phyloP scores from a whole-genome alignment of 1,140 invertebrate species.

The Drosophila kanapiae region DNA sequence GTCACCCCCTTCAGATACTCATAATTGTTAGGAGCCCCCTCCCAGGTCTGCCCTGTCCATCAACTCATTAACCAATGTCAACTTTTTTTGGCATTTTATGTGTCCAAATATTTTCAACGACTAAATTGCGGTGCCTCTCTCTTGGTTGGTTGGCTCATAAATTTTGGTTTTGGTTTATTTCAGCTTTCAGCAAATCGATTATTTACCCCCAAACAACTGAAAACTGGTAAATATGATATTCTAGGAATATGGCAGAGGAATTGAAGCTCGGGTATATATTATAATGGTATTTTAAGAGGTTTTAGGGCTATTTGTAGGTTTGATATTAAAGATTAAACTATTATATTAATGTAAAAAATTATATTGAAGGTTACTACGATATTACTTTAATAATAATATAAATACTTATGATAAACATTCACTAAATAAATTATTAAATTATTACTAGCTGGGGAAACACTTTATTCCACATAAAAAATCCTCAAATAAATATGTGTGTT shows the following conservation, averaged over 20 bases:
- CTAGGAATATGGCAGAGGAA: slow-evolving; percentile 14
- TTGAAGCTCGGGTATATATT: not conserved
- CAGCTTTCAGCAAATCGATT: slow-evolving; percentile 61
- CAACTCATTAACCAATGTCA: slow-evolving; percentile 50
- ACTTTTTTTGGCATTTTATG: slow-evolving; percentile 45
- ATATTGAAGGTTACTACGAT: too few relatives aligned
- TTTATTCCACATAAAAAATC: too few relatives aligned
- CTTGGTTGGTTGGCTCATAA: slow-evolving; percentile 39
- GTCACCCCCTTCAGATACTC: slow-evolving; percentile 17
- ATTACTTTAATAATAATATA: too few relatives aligned
- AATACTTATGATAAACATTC: too few relatives aligned
- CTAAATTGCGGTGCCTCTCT: slow-evolving; percentile 10
- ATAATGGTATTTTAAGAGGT: not conserved
- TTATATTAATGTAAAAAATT: too few relatives aligned
- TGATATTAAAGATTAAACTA: not conserved
- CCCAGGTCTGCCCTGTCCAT: slow-evolving; percentile 9
- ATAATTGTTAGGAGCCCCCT: slow-evolving; percentile 29
- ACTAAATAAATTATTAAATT: too few relatives aligned
- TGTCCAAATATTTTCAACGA: slow-evolving; percentile 45
- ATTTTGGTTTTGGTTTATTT: slow-evolving; percentile 46
- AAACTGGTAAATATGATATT: slow-evolving; percentile 22
- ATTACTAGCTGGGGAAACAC: too few relatives aligned
- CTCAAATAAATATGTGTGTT: too few relatives aligned
- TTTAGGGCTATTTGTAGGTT: not conserved
- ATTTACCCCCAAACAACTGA: slow-evolving; percentile 27